Percentiles rank a stretch among this genome's conserved stretches.
These are phyloP conservation scores for Stigmatopora nigra DNA, from an alignment of 2,113 vertebrate genomes.

Conservation along the genomic window DNA sequence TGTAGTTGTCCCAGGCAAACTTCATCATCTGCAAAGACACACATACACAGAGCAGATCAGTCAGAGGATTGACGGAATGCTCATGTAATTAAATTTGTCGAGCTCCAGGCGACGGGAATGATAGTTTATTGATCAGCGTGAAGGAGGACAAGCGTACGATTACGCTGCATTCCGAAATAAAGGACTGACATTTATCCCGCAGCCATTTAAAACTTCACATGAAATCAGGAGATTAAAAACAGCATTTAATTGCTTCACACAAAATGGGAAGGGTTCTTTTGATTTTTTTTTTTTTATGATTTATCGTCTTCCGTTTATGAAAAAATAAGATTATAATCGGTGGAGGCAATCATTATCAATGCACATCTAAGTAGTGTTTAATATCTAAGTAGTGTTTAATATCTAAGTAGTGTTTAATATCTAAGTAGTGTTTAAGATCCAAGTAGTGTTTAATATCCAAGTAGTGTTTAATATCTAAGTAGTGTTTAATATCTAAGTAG, in stretches of 20 bases:
- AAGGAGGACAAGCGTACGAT: slow-evolving; percentile 34
- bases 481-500: no score
- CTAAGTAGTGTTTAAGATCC: no score
- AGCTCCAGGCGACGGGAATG: slow-evolving; percentile 36
- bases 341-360: not conserved
- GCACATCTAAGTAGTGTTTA: no score
- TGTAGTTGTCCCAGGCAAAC: slow-evolving; percentile 97
- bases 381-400: no score
- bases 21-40: slow-evolving; percentile 87
- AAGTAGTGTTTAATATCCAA: no score
- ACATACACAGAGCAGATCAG: slow-evolving; percentile 15
- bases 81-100: slow-evolving; percentile 41
- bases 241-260: slow-evolving; percentile 7
- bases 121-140: slow-evolving; percentile 48
- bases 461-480: no score
- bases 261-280: not conserved
- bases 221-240: not conserved
- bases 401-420: no score
- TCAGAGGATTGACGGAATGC: slow-evolving; percentile 14
- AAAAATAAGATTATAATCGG: slow-evolving; percentile 1
- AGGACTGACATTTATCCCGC: slow-evolving; percentile 36
- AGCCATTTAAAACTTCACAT: slow-evolving; percentile 12
- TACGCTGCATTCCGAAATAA: slow-evolving; percentile 36
- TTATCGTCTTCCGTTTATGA: not conserved
- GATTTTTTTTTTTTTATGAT: not conserved